Evolutionary conservation across 2,113 vertebrate species (phyloP).

Genomic region (Coreoperca whiteheadi): DNA sequence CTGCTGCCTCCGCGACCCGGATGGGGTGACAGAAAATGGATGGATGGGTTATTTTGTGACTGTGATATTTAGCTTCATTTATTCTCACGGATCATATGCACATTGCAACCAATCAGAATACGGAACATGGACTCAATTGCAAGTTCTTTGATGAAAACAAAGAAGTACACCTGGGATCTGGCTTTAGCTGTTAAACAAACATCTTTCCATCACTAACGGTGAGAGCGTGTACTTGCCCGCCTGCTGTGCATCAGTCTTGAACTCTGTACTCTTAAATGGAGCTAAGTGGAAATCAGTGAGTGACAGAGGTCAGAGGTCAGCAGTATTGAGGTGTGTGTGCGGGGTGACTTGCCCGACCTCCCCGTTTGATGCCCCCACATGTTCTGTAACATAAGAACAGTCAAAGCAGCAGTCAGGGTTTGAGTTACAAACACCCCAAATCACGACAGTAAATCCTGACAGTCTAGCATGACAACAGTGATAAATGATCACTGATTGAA

Average conservation of each 20-base stretch:
- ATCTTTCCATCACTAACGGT: not conserved
- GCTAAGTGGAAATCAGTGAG: conserved; percentile 17
- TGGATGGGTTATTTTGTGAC: too few species aligned
- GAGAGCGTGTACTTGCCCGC: not conserved
- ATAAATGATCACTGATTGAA: conserved; percentile 8
- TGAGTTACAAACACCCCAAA: conserved; percentile 18
- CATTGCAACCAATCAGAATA: not conserved
- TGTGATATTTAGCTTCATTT: too few species aligned
- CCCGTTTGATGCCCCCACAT: conserved; percentile 26
- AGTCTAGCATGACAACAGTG: not conserved
- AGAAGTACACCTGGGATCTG: not conserved
- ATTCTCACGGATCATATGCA: too few species aligned
- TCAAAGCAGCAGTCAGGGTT: not conserved
- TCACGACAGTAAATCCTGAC: not conserved
- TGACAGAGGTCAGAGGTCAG: conserved; percentile 48
- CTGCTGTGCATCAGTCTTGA: conserved; percentile 15
- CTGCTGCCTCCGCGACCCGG: too few species aligned
- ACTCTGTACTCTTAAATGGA: conserved; percentile 9
- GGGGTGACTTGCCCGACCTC: not conserved
- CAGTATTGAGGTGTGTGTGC: not conserved
- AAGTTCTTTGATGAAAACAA: too few species aligned
- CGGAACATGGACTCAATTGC: not conserved
- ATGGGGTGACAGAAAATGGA: too few species aligned
- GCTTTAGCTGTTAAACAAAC: not conserved
- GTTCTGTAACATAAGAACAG: not conserved